Percentiles rank a stretch among this genome's conserved stretches.
These are phyloP conservation scores for Phaonia tiefii DNA, from an alignment of 2,888 invertebrate species.

Conservation along the genomic window DNA sequence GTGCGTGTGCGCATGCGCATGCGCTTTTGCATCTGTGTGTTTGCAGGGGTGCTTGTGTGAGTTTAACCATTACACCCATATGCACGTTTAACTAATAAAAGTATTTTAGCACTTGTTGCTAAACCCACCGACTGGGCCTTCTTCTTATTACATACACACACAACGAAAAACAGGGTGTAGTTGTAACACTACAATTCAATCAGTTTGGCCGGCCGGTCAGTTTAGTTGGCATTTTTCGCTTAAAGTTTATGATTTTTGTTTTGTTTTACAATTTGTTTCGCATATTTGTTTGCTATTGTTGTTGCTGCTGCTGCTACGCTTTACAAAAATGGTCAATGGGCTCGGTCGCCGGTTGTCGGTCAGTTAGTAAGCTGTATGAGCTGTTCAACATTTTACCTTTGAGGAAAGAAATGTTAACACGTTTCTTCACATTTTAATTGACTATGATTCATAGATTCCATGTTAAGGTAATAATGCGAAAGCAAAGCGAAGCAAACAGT, in stretches of 20 bases:
- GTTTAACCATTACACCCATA: constrained; percentile 34
- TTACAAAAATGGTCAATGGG: constrained; percentile 58
- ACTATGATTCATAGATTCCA: constrained; percentile 66
- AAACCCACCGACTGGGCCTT: constrained; percentile 24
- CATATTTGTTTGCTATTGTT: background rate
- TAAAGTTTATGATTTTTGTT: constrained; percentile 42
- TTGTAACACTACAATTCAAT: constrained; percentile 26
- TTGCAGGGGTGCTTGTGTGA: background rate
- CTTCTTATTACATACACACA: too few relatives aligned
- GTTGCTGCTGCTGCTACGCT: background rate
- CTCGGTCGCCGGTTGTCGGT: constrained; percentile 56
- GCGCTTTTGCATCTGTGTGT: constrained; percentile 12
- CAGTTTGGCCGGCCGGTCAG: constrained; percentile 2
- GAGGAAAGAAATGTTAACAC: constrained; percentile 68
- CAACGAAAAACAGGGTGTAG: constrained; percentile 45
- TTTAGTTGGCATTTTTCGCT: constrained; percentile 21
- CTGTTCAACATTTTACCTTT: constrained; percentile 42
- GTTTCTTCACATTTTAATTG: constrained; percentile 61
- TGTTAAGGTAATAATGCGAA: constrained; percentile 53
- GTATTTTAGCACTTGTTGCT: constrained; percentile 67
- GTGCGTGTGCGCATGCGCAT: background rate
- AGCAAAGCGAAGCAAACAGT: background rate
- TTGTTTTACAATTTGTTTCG: constrained; percentile 10
- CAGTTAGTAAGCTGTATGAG: constrained; percentile 30
- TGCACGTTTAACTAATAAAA: constrained; percentile 66